These are phyloP conservation scores for Pteruthius melanotis DNA, from an alignment of 2,113 vertebrate genomes.

Conservation along the genomic window DNA sequence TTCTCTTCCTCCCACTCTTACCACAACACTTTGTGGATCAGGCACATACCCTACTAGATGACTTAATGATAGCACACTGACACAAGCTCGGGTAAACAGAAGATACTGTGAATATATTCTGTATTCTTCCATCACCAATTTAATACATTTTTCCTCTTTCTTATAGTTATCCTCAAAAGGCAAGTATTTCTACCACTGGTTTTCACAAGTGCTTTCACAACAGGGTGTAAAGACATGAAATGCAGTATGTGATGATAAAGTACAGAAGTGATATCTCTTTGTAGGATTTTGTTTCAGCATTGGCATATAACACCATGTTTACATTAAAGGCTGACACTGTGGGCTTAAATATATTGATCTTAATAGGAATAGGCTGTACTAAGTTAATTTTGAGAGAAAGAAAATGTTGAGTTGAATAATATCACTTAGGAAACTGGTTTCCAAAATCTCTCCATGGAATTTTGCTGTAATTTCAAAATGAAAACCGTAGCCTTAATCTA, in stretches of 20 bases:
- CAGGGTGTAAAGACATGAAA: not conserved
- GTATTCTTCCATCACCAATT: not conserved
- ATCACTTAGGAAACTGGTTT: not conserved
- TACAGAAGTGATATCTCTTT: not conserved
- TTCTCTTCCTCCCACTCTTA: slow-evolving; percentile 20
- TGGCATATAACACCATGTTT: not conserved
- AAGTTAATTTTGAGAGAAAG: not conserved
- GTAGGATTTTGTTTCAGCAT: not conserved
- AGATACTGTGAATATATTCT: not conserved
- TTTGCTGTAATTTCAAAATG: not conserved
- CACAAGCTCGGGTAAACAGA: not conserved
- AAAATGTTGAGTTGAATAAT: not conserved
- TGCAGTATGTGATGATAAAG: not conserved
- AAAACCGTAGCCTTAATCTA: not conserved
- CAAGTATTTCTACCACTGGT: not conserved
- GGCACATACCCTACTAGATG: not conserved
- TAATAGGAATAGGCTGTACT: not conserved
- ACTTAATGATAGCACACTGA: not conserved
- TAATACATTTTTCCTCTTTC: not conserved
- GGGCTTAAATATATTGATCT: not conserved
- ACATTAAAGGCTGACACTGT: not conserved
- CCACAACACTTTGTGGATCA: not conserved
- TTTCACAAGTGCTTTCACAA: not conserved
- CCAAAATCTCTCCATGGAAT: not conserved
- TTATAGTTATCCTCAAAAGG: not conserved